These are phyloP conservation scores for Crotophaga sulcirostris DNA, from an alignment of 2,113 vertebrate genomes.

Conservation along the genomic window DNA sequence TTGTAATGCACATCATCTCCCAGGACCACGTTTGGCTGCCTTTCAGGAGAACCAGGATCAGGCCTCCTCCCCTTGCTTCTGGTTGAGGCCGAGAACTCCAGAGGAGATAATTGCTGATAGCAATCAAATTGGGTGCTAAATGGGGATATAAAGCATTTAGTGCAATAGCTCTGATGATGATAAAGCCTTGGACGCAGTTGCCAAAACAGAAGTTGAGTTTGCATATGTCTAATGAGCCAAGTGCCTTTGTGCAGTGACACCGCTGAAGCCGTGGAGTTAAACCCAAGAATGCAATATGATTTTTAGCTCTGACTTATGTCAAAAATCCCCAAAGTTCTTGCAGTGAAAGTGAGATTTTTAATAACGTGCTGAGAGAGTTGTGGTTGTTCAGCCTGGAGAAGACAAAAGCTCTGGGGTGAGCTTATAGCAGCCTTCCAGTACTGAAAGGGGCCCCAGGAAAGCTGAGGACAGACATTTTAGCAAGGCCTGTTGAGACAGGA, in stretches of 20 bases:
- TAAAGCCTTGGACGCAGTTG: constrained; percentile 8
- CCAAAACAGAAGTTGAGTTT: constrained; percentile 24
- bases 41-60: background rate
- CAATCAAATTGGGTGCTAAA: constrained; percentile 27
- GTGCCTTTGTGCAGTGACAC: background rate
- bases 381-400: too few species aligned
- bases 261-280: background rate
- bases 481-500: too few species aligned
- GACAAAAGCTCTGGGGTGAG: too few species aligned
- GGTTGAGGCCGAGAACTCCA: background rate
- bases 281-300: background rate
- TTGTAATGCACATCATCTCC: background rate
- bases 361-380: background rate
- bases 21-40: background rate
- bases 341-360: background rate
- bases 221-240: background rate
- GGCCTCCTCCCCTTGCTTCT: background rate
- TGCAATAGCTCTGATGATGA: constrained; percentile 13
- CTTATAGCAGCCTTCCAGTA: too few species aligned
- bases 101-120: constrained; percentile 20
- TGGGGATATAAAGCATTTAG: background rate
- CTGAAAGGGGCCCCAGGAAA: too few species aligned
- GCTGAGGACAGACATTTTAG: too few species aligned
- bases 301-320: background rate
- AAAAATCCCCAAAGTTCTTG: background rate